These are phyloP conservation scores for Polydrusus pterygomalis DNA, from an alignment of 2,888 invertebrate genomes.

Conservation along the genomic window DNA sequence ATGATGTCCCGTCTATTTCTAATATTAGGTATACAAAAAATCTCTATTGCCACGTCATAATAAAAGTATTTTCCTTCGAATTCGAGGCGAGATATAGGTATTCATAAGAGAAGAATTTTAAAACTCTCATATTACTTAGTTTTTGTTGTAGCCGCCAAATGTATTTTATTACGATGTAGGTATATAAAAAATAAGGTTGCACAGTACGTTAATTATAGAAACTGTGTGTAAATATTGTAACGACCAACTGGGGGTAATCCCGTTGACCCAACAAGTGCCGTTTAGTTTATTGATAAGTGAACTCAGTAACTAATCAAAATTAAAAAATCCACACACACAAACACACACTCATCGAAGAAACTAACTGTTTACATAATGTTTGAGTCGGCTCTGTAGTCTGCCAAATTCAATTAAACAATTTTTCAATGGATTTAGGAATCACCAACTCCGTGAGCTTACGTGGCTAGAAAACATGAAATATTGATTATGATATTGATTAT, in stretches of 20 bases:
- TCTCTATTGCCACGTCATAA: no score
- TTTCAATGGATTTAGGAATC: conserved; percentile 70
- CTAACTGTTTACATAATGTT: conserved; percentile 71
- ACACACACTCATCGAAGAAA: conserved; percentile 72
- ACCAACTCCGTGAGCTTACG: conserved; percentile 70
- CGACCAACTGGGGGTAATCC: conserved; percentile 63
- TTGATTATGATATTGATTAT: conserved; percentile 66
- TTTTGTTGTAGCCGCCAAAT: no score
- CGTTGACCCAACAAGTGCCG: conserved; percentile 63
- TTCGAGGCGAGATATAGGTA: no score
- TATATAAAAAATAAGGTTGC: no score
- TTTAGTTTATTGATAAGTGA: conserved; percentile 67
- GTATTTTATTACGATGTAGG: no score
- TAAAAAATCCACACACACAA: conserved; percentile 70
- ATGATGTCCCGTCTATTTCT: no score
- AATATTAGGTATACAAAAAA: no score
- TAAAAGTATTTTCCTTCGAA: no score
- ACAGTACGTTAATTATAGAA: not conserved
- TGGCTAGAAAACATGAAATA: conserved; percentile 72
- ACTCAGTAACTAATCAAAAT: conserved; percentile 70
- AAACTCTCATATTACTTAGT: no score
- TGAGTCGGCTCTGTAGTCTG: conserved; percentile 69
- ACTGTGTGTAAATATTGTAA: conserved; percentile 32
- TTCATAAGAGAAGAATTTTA: no score
- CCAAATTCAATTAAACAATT: conserved; percentile 70